Evolutionary conservation across 2,888 invertebrate species (phyloP).

Genomic region (Vandiemenella viatica): DNA sequence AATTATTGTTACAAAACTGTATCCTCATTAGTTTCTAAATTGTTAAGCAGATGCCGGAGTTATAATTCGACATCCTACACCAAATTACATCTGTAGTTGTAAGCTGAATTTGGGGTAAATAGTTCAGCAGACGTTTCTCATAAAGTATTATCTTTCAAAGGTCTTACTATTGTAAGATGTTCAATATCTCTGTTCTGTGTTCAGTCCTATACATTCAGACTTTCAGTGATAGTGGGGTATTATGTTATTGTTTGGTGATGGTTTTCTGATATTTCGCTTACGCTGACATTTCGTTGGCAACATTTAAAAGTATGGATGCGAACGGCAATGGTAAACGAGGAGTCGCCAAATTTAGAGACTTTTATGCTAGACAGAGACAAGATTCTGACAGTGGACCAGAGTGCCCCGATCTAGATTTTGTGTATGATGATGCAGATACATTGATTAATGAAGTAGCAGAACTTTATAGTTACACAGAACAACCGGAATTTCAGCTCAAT

Average conservation of each 20-base stretch:
- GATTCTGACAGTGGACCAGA: conserved; percentile 51
- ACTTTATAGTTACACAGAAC: conserved; percentile 97
- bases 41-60: too few species aligned
- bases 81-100: too few species aligned
- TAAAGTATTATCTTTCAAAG: too few species aligned
- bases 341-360: conserved; percentile 42
- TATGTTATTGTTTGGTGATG: neutral
- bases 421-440: conserved; percentile 80
- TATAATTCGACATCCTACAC: too few species aligned
- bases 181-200: too few species aligned
- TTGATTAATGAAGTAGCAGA: conserved; percentile 88
- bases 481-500: conserved; percentile 80
- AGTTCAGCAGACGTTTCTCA: too few species aligned
- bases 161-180: too few species aligned
- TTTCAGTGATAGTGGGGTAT: neutral
- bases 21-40: too few species aligned
- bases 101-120: too few species aligned
- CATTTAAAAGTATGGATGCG: conserved; percentile 30
- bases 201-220: too few species aligned
- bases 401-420: conserved; percentile 75
- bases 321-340: conserved; percentile 44
- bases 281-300: too few species aligned
- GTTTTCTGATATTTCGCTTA: neutral
- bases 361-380: conserved; percentile 47
- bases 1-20: too few species aligned